These are phyloP conservation scores for Chesias legatella DNA, from an alignment of 2,888 invertebrate genomes.

Conservation along the genomic window DNA sequence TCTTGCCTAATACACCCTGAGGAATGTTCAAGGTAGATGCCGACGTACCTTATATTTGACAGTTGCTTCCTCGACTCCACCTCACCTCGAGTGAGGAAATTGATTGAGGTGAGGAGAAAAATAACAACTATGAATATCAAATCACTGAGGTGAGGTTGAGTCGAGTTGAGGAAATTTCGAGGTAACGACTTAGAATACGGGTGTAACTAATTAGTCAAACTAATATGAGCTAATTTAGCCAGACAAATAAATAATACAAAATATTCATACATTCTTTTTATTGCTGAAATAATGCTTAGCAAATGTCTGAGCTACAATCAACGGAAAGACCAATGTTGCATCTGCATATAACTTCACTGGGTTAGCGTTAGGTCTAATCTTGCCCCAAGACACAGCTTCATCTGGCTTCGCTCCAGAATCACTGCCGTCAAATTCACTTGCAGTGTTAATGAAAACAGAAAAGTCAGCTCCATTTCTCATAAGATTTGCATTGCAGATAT, in stretches of 20 bases:
- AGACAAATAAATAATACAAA: constrained; percentile 3
- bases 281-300: constrained; percentile 84
- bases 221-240: too few species aligned
- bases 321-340: constrained; percentile 95
- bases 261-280: constrained; percentile 72
- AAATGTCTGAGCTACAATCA: constrained; percentile 98
- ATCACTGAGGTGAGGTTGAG: too few species aligned
- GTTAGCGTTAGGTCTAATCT: constrained; percentile 91
- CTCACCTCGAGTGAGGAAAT: too few species aligned
- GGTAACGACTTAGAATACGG: too few species aligned
- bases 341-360: constrained; percentile 98
- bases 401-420: constrained; percentile 99
- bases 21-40: too few species aligned
- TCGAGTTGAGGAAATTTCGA: too few species aligned
- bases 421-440: constrained; percentile 97
- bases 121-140: too few species aligned
- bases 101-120: too few species aligned
- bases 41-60: too few species aligned
- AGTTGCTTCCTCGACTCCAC: too few species aligned
- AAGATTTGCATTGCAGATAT: constrained; percentile 99
- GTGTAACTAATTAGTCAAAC: too few species aligned
- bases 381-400: constrained; percentile 99
- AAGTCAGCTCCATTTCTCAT: constrained; percentile 99
- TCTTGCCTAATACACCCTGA: too few species aligned
- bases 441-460: constrained; percentile 97